Base-by-base conservation (phyloP, 2,888 invertebrate genomes). In the Bruchidius siliquastri region DNA sequence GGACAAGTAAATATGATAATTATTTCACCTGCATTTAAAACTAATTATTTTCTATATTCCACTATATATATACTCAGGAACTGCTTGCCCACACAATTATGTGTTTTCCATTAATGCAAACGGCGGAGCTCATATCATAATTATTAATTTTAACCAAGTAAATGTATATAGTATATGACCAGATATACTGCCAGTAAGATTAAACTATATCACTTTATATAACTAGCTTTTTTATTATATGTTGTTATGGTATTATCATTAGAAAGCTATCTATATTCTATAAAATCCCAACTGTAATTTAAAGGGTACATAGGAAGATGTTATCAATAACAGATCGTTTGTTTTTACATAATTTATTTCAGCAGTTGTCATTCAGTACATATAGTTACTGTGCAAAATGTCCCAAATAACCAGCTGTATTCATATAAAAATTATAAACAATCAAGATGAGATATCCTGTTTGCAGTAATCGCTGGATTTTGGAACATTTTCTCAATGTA, bases 141-240 rank as follows among this genome's bases (percentile, higher is more conserved):
- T 4, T n/a, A n/a, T n/a, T 49, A 8, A 49, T 18, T 49, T 49
- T 8, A 18, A 49, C 49, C 3, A 8, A 49, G 49, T 18, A 49
- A 49, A 4, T 49, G 49, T 49, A 49, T 49, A 49, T 49, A 49
- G 49, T 49, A 49, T 49, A 26, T 69, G n/a, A 69, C 69, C 69
- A 69, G 69, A 22, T 69, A 18, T 69, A 69, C 69, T 69, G 69
- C 69, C 69, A 69, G 69, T 69, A 69, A 26, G 4, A 0, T 4
- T 26, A 26, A 21, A 26, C n/a, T 26, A 26, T 69, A 26, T 20
- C 18, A 26, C 18, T 68, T 68, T 13, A 18, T 26, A 69, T 18
- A 21, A 26, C 1, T 8, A 49, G 18, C 18, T 49, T 49, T 13
- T 18, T 49, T 49, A 49, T 13, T 13, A 13, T 49, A 49, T 49